Base-by-base conservation (phyloP, 2,888 invertebrate genomes). In the Volucella bombylans region DNA sequence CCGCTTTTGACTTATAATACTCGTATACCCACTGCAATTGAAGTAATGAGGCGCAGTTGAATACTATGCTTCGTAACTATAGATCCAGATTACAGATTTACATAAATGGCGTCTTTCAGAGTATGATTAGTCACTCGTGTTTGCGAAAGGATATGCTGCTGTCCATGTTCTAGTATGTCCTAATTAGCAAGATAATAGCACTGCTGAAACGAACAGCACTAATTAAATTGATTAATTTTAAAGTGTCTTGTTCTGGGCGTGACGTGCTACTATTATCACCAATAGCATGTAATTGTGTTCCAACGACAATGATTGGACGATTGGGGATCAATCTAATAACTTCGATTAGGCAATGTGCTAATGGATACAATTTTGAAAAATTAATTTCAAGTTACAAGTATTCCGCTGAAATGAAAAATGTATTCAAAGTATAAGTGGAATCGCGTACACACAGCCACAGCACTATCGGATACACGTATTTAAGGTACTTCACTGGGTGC, bases 1-100 rank as follows among this genome's bases (percentile, higher is more conserved):
- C 18, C 23, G 15, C 73, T 64, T 45, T 55, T 12, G 55, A 12
- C 38, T 31, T 61, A 41, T 12, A 14, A n/a, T 52, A 41, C 43
- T 14, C 54, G 14, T 31, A 9, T 71, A 54, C 57, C 31, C 55
- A 15, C 41, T 50, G 83, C 80, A 83, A 83, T 85, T 85, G 81
- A 81, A 72, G 76, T 85, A 81, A 81, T 85, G 76, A 77, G 76
- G 52, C 57, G 55, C 65, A 71, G 80, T 85, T 76, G 67, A 54
- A 38, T 78, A 73, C 57, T 78, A 52, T 47, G 31, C 3, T 43
- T 45, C 11, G 55, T 31, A 31, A 31, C 31, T 31, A 12, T 11
- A 43, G 41, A 52, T 23, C 47, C 41, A 38, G n/a, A 18, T 14
- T 8, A 65, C 15, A 31, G 50, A 41, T 12, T 18, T n/a, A 61